phyloP scores from a whole-genome alignment of 2,797 vertebrate genomes.

The Oryzias sinensis region DNA sequence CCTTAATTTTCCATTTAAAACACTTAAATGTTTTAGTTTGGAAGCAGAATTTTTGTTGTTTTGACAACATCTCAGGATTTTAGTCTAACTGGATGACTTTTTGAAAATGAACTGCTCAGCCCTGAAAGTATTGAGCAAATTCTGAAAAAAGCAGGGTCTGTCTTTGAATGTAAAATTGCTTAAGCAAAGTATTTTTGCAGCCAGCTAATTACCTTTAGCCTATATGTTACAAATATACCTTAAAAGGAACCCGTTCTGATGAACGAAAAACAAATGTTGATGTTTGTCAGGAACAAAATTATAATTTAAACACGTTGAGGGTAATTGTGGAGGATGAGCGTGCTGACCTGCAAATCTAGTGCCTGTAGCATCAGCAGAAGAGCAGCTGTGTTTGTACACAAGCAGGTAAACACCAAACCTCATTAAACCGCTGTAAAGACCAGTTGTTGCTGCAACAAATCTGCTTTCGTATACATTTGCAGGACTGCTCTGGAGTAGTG shows the following conservation, averaged over 20 bases:
- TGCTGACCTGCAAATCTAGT: conserved; percentile 2
- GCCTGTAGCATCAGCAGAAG: neutral
- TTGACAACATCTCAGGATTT: too few species aligned
- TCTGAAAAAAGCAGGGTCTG: too few species aligned
- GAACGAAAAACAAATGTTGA: neutral
- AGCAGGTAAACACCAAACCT: conserved; percentile 9
- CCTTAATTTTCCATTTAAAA: too few species aligned
- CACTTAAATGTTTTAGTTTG: too few species aligned
- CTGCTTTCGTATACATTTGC: conserved; percentile 7
- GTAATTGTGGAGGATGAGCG: neutral
- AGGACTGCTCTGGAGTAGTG: neutral
- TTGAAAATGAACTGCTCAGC: too few species aligned
- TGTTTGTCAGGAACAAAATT: neutral
- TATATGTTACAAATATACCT: neutral
- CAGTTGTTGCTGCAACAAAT: neutral
- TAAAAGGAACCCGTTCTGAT: neutral
- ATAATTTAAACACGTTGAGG: neutral
- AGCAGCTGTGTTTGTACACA: conserved; percentile 43
- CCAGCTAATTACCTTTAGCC: too few species aligned
- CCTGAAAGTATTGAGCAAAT: too few species aligned
- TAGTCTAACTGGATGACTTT: too few species aligned
- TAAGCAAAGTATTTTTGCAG: too few species aligned
- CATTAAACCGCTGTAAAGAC: conserved; percentile 9
- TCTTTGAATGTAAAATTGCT: too few species aligned
- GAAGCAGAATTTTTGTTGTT: too few species aligned